Evolutionary conservation across 2,888 invertebrate species (phyloP), one percentile per base, ranked within the genome.

Genomic region (Patella depressa): DNA sequence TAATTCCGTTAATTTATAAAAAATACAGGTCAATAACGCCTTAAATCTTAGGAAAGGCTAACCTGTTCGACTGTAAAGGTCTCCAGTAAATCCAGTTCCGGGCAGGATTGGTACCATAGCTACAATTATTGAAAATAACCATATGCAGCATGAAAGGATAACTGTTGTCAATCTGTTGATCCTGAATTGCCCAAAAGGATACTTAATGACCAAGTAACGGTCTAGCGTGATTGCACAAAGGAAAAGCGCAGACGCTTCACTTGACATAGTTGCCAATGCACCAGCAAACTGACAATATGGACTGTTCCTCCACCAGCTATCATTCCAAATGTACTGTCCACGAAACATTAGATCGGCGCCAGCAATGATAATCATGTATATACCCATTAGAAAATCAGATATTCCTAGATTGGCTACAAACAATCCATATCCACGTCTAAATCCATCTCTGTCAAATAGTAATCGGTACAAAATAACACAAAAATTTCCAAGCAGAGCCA

Each of bases 171-270:
- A 81, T 14, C 81, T 71, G 9, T 84, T 86, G 55, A 90, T 85
- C 24, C 76, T 72, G 17, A 77, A 69, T 29, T 78, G 78, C 4
- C 82, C 92, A 74, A 94, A 90, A 17, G 94, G 94, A 81, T 93
- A 92, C n/a, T 93, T 93, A 53, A 94, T 94, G 1, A 94, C 94
- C 81, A 94, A 92, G 83, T 94, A 93, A 17, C 94, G 92, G 87
- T 94, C 94, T 91, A 94, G 93, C 0, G 94, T 94, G 77, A 94
- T 94, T 79, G 94, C 84, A 0, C 93, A 93, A 17, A 94, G 91
- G 73, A 94, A 92, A 79, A 94, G 88, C 1, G 94, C 94, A 0
- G 94, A 94, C 4, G 94, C 93, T 88, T 94, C 94, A 79, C 93
- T 94, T 78, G 94, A 94, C 29, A 85, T 9, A 0, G 84, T 83